Base-by-base conservation (phyloP, 2,888 invertebrate genomes). In the Thecocarcelia acutangulata region DNA sequence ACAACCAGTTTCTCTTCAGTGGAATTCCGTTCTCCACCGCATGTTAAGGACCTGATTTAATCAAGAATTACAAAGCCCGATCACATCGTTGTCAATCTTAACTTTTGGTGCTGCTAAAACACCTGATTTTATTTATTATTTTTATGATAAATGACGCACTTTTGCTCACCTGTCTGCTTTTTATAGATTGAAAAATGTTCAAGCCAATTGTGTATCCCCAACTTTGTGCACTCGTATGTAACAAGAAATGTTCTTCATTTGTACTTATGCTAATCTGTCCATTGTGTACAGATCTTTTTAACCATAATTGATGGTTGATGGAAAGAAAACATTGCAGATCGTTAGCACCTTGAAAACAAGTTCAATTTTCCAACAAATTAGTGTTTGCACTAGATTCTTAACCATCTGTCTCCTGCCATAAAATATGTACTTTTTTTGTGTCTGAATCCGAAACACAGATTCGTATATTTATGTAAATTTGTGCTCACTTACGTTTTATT, bases 271-370 rank as follows among this genome's bases (percentile, higher is more conserved):
- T 74, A 80, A 80, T 80, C 50, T 33, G 28, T 48, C 33, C 46
- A 80, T 80, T 80, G 80, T 80, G 63, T 80, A 68, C 69, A 76
- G 76, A 76, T 69, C 59, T 76, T 8, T 44, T 40, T 72, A 42
- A 42, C 50, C 50, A 61, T 61, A 72, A 44, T 17, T 17, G 15
- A 58, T 58, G 56, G 48, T 46, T 15, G 37, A 56, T 73, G 33
- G 15, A 52, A n/a, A 24, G 19, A 54, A 61, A 54, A 61, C 66
- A 74, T 63, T 74, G 56, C 63, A 68, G 48, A 68, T 79, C 79
- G 79, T 79, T 79, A 79, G 66, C 79, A 79, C 68, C 73, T 68
- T 63, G 61, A 68, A 61, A 63, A 28, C 15, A 17, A 72, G 44
- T 56, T 79, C 61, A 79, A 78, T 61, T 42, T 79, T 63, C 44